Percentiles rank a stretch among this genome's conserved stretches.
These are phyloP conservation scores for Acrobasis suavella DNA, from an alignment of 2,888 invertebrate species.

Conservation along the genomic window DNA sequence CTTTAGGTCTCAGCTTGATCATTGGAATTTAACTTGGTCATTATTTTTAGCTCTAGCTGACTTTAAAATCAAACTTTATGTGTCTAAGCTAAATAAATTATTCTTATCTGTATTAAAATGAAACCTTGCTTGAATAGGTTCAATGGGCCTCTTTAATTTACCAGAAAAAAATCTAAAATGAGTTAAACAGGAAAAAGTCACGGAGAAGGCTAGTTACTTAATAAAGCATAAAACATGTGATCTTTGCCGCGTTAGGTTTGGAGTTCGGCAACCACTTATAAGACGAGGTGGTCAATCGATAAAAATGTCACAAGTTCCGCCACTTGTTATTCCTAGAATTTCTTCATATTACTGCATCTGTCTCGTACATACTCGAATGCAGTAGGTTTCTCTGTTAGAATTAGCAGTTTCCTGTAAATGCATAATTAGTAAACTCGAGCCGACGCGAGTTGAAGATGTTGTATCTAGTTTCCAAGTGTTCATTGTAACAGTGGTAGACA, in stretches of 20 bases:
- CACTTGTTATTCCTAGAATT: conserved; percentile 16
- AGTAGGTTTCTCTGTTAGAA: conserved; percentile 32
- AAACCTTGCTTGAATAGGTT: too few species aligned
- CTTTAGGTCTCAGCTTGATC: not conserved
- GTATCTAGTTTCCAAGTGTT: conserved; percentile 75
- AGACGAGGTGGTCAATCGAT: conserved; percentile 47
- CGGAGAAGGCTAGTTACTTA: conserved; percentile 44
- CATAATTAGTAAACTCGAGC: conserved; percentile 59
- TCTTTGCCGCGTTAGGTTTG: conserved; percentile 38
- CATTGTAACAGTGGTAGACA: conserved; percentile 68
- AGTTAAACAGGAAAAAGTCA: conserved; percentile 6
- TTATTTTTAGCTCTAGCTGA: too few species aligned
- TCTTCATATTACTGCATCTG: conserved; percentile 9
- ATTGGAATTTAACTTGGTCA: not conserved
- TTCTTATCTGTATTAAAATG: too few species aligned
- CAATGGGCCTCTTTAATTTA: too few species aligned
- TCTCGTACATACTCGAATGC: conserved; percentile 15
- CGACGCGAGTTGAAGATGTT: conserved; percentile 58
- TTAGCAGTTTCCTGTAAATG: conserved; percentile 47
- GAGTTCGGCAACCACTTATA: conserved; percentile 46
- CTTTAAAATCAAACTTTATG: too few species aligned
- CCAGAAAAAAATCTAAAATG: too few species aligned
- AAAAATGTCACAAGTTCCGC: conserved; percentile 29
- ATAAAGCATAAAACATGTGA: conserved; percentile 47
- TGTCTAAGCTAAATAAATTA: too few species aligned